Conservation (phyloP, 2,113 vertebrate genomes). For the Sterna hirundo region DNA sequence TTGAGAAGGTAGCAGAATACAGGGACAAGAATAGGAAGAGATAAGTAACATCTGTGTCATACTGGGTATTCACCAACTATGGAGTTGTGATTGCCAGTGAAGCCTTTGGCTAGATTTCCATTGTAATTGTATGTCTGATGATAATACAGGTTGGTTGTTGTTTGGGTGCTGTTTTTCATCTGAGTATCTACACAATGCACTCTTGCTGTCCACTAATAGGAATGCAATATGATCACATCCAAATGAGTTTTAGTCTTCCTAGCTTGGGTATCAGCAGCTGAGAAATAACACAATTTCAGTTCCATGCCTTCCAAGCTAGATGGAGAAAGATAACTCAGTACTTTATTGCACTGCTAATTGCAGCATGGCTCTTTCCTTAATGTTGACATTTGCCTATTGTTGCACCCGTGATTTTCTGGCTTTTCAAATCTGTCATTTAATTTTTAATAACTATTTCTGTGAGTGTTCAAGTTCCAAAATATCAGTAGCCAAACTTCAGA, state of each 20-base stretch:
- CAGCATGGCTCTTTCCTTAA: not conserved
- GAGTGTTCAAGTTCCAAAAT: not conserved
- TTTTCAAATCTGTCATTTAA: not conserved
- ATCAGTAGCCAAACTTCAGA: not conserved
- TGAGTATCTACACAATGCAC: not conserved
- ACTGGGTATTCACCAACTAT: not conserved
- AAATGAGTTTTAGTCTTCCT: not conserved
- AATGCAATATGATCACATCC: not conserved
- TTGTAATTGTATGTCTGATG: not conserved
- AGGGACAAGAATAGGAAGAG: not conserved
- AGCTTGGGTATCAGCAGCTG: not conserved
- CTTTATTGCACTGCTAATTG: not conserved
- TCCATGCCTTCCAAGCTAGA: not conserved
- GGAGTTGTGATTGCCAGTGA: not conserved
- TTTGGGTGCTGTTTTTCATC: not conserved
- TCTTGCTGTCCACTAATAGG: not conserved
- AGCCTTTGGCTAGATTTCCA: not conserved
- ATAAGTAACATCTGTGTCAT: not conserved
- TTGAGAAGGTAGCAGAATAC: not conserved
- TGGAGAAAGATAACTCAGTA: not conserved
- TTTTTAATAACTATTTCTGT: not conserved
- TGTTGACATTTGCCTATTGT: not conserved
- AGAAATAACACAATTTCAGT: not conserved
- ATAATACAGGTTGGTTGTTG: not conserved
- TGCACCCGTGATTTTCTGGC: not conserved